These are phyloP conservation scores for Aporrectodea caliginosa DNA, from an alignment of 1,140 invertebrate species.

Conservation along the genomic window DNA sequence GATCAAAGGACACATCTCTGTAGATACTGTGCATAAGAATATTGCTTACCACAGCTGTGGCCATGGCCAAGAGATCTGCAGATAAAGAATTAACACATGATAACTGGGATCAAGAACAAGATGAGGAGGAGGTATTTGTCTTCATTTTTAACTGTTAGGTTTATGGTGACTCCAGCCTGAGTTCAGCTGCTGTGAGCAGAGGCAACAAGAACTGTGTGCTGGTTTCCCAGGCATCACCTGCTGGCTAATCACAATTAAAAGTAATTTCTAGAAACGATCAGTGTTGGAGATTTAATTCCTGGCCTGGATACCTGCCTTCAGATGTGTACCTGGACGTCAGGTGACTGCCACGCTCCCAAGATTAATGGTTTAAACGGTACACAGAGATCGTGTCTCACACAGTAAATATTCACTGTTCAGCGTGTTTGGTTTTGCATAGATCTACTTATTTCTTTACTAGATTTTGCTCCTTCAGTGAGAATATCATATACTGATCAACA, in stretches of 20 bases:
- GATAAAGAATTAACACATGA: conserved; percentile 75
- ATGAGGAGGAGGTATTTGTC: conserved; percentile 64
- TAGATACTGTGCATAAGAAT: too few relatives aligned
- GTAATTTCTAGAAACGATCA: background rate
- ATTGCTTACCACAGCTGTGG: too few relatives aligned
- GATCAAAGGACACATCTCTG: too few relatives aligned
- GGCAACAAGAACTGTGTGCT: background rate
- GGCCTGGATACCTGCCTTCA: background rate
- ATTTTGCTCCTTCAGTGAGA: too few relatives aligned
- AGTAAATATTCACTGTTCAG: too few relatives aligned
- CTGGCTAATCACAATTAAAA: too few relatives aligned
- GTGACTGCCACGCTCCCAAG: too few relatives aligned
- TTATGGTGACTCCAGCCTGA: background rate
- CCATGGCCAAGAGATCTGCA: conserved; percentile 75
- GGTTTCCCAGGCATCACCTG: background rate
- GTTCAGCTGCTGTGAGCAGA: background rate
- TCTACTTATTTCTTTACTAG: too few relatives aligned
- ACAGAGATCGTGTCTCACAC: too few relatives aligned
- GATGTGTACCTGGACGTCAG: background rate
- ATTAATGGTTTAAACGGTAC: too few relatives aligned
- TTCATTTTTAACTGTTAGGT: background rate
- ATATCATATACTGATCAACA: too few relatives aligned
- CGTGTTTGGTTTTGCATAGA: too few relatives aligned
- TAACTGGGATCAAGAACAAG: conserved; percentile 86
- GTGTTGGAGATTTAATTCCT: background rate